Conservation (phyloP, 2,888 invertebrate genomes). For the Gymnosoma rotundatum region DNA sequence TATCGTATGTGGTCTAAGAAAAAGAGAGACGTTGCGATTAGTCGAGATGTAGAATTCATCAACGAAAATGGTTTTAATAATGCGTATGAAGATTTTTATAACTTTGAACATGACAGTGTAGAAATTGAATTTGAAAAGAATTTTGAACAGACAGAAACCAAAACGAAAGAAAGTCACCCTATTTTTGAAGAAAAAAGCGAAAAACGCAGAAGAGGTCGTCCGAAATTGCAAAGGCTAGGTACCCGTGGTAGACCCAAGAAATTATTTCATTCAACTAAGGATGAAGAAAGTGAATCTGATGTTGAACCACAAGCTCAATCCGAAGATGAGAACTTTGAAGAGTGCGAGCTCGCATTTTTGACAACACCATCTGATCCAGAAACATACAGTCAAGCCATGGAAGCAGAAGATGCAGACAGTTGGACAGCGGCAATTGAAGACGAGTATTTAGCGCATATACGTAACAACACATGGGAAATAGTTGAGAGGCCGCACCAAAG, state of each 20-base stretch:
- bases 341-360: slow-evolving; percentile 48
- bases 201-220: slow-evolving; percentile 62
- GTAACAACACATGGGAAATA: slow-evolving; percentile 66
- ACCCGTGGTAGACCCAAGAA: slow-evolving; percentile 59
- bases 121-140: no score
- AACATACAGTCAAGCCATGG: slow-evolving; percentile 38
- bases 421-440: slow-evolving; percentile 67
- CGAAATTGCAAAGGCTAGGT: slow-evolving; percentile 49
- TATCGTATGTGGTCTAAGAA: no score
- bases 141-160: no score
- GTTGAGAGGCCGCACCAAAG: slow-evolving; percentile 60
- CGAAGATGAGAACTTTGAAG: slow-evolving; percentile 47
- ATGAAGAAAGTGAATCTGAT: background rate
- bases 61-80: no score
- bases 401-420: slow-evolving; percentile 21
- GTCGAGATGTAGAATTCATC: no score
- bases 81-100: no score
- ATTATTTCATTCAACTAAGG: slow-evolving; percentile 38
- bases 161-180: no score
- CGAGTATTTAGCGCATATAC: slow-evolving; percentile 64
- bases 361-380: slow-evolving; percentile 18
- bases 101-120: no score
- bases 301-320: background rate
- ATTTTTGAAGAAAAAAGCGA: background rate
- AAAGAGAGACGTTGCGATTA: no score